phyloP scores from a whole-genome alignment of 2,113 vertebrate genomes.

The Nothocercus nigrocapillus region DNA sequence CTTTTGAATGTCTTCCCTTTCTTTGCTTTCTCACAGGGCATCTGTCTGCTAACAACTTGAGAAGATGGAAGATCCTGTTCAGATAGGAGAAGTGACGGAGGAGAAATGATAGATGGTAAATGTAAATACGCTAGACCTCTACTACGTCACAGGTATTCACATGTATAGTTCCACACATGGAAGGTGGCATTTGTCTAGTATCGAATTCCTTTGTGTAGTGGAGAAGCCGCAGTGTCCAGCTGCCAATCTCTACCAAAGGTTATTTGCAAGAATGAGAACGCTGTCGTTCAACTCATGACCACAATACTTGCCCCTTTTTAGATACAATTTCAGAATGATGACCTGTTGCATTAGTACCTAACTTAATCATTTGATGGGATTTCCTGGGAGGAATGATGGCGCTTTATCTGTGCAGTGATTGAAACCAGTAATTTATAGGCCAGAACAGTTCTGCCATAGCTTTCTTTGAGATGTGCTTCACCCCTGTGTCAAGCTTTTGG shows the following conservation, averaged over 20 bases:
- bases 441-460: not conserved
- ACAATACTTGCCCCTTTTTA: not conserved
- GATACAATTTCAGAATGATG: not conserved
- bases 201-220: not conserved
- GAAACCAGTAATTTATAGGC: not conserved
- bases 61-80: conserved; percentile 72
- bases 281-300: not conserved
- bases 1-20: not conserved
- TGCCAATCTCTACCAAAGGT: not conserved
- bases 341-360: not conserved
- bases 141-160: not conserved
- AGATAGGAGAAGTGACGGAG: conserved; percentile 67
- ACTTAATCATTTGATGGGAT: not conserved
- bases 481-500: too few species aligned
- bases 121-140: not conserved
- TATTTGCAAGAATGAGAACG: not conserved
- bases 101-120: conserved; percentile 87
- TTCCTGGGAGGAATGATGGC: not conserved
- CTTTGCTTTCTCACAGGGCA: conserved; percentile 75
- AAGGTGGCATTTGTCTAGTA: not conserved
- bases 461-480: too few species aligned
- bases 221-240: not conserved
- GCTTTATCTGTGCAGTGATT: not conserved
- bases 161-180: not conserved
- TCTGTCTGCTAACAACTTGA: conserved; percentile 84